Evolutionary conservation across 2,888 invertebrate genomes (phyloP).

Genomic region (Argyresthia goedartella): DNA sequence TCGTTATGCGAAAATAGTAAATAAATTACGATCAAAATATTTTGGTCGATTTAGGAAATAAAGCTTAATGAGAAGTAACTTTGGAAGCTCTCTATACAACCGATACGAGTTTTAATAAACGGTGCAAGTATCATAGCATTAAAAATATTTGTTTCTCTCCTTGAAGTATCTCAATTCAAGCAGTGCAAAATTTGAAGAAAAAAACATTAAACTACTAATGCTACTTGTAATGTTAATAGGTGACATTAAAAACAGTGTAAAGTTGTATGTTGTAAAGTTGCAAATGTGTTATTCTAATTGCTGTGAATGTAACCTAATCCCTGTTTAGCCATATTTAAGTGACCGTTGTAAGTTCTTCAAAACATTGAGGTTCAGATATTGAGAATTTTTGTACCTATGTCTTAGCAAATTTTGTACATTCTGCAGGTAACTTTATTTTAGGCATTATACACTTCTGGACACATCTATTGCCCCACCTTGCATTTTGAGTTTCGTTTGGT

Average conservation of each 20-base stretch:
- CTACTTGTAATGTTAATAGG: slow-evolving; percentile 14
- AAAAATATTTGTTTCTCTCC: not conserved
- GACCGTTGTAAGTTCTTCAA: not conserved
- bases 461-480: no score
- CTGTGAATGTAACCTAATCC: not conserved
- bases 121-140: no score
- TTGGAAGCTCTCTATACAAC: slow-evolving; percentile 26
- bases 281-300: not conserved
- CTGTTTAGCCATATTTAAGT: not conserved
- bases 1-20: no score
- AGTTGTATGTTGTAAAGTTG: slow-evolving; percentile 6
- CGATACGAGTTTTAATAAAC: not conserved
- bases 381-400: not conserved
- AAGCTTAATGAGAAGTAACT: slow-evolving; percentile 44
- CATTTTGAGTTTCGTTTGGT: no score
- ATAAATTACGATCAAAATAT: no score
- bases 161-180: not conserved
- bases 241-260: slow-evolving; percentile 19
- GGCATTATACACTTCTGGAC: no score
- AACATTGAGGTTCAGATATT: not conserved
- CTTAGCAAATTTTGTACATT: slow-evolving; percentile 3
- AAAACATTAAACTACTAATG: slow-evolving; percentile 8
- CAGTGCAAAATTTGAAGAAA: not conserved
- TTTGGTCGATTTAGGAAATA: no score
- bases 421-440: slow-evolving; percentile 2